Conservation (phyloP, 2,888 invertebrate species). For the Pristionchus mayeri region DNA sequence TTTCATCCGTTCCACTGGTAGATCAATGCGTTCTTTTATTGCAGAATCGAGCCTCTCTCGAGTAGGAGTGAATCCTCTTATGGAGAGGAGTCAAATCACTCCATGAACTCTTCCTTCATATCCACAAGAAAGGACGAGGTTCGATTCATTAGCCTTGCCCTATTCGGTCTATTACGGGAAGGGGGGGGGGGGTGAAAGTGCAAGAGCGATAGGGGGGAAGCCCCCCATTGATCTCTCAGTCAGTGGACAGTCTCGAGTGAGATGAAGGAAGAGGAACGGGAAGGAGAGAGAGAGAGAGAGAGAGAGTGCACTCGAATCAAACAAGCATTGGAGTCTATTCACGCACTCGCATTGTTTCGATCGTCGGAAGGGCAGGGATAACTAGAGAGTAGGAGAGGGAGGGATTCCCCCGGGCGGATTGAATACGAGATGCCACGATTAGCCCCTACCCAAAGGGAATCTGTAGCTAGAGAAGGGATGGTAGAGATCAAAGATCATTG, state of each 20-base stretch:
- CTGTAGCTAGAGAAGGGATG: background rate
- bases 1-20: background rate
- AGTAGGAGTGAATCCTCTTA: slow-evolving; percentile 18
- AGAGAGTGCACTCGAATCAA: background rate
- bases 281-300: slow-evolving; percentile 14
- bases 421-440: background rate
- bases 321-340: slow-evolving; percentile 12
- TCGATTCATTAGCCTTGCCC: background rate
- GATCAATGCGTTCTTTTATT: background rate
- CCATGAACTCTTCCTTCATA: slow-evolving; percentile 28
- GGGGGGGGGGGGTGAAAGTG: background rate
- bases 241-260: background rate
- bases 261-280: slow-evolving; percentile 30
- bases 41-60: slow-evolving; percentile 11
- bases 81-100: slow-evolving; percentile 29
- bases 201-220: background rate
- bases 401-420: background rate
- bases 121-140: slow-evolving; percentile 32
- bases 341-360: background rate
- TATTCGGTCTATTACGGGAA: background rate
- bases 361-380: slow-evolving; percentile 4
- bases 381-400: slow-evolving; percentile 36
- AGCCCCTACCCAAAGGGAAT: background rate
- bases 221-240: background rate
- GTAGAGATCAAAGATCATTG: background rate